Evolutionary conservation across 2,797 vertebrate genomes (phyloP).

Genomic region (Salmo trutta): DNA sequence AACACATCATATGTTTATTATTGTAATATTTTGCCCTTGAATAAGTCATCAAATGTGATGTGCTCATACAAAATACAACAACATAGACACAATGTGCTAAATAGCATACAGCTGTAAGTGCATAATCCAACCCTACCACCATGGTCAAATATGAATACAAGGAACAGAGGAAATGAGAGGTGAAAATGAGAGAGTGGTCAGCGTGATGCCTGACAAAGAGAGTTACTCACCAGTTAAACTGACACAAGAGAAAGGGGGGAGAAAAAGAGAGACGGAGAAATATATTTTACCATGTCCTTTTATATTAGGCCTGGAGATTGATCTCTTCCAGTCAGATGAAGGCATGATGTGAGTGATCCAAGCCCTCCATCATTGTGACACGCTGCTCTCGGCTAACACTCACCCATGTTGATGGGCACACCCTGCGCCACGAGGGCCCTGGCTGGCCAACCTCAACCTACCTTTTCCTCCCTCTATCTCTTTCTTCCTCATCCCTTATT

Average conservation of each 20-base stretch:
- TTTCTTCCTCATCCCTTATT: slow-evolving; percentile 40
- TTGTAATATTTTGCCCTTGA: background rate
- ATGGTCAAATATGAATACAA: slow-evolving; percentile 68
- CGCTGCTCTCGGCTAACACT: slow-evolving; percentile 75
- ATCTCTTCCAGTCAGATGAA: slow-evolving; percentile 81
- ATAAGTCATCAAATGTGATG: background rate
- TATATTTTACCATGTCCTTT: slow-evolving; percentile 77
- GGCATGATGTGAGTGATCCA: slow-evolving; percentile 77
- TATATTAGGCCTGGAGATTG: slow-evolving; percentile 75
- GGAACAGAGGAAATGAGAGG: slow-evolving; percentile 72
- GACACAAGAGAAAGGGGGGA: slow-evolving; percentile 17
- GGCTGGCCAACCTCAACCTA: slow-evolving; percentile 67
- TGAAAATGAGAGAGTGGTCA: slow-evolving; percentile 68
- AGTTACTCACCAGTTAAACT: slow-evolving; percentile 60
- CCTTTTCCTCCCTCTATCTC: slow-evolving; percentile 26
- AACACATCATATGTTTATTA: background rate
- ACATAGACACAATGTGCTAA: background rate
- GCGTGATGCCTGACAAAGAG: slow-evolving; percentile 61
- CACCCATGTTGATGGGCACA: slow-evolving; percentile 83
- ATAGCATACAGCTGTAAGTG: background rate
- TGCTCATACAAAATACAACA: background rate
- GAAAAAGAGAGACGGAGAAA: slow-evolving; percentile 43
- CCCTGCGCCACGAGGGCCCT: slow-evolving; percentile 70
- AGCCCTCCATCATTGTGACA: slow-evolving; percentile 79
- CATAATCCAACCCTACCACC: slow-evolving; percentile 49